phyloP scores from a whole-genome alignment of 92 coral and sea anemone genomes.

The Meandrina meandrites region DNA sequence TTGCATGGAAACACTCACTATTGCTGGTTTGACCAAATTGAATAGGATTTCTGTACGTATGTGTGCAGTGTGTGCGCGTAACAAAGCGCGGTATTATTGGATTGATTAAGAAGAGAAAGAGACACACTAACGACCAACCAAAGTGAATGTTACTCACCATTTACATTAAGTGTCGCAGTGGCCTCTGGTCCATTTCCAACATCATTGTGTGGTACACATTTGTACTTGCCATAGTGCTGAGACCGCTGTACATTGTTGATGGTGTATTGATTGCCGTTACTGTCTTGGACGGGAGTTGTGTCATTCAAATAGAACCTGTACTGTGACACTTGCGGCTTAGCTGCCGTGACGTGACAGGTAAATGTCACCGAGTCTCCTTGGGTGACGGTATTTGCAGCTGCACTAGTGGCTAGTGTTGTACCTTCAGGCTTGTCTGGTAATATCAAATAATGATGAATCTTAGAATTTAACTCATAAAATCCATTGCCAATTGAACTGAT shows the following conservation, averaged over 20 bases:
- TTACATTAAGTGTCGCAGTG: background rate
- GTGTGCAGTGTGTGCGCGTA: too few relatives aligned
- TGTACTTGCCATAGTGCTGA: conserved; percentile 18
- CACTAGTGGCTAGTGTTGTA: background rate
- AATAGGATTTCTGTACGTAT: too few relatives aligned
- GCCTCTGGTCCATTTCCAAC: conserved; percentile 14
- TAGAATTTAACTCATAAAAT: too few relatives aligned
- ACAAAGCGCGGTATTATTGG: too few relatives aligned
- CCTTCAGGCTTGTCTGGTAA: conserved; percentile 10
- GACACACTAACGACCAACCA: background rate
- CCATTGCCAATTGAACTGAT: too few relatives aligned
- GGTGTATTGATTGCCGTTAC: background rate
- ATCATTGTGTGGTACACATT: conserved; percentile 10
- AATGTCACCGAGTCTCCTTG: conserved; percentile 17
- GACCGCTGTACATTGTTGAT: conserved; percentile 4
- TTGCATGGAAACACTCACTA: too few relatives aligned
- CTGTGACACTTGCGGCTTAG: conserved; percentile 12
- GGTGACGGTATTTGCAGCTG: background rate
- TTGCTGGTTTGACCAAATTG: too few relatives aligned
- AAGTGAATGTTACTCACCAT: conserved; percentile 1
- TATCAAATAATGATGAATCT: background rate
- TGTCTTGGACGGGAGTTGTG: background rate
- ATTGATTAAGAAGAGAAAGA: background rate
- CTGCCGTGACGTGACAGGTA: conserved; percentile 15
- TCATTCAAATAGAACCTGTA: conserved; percentile 10